phyloP scores from a whole-genome alignment of 2,888 invertebrate species.

The Chironomus tentans region DNA sequence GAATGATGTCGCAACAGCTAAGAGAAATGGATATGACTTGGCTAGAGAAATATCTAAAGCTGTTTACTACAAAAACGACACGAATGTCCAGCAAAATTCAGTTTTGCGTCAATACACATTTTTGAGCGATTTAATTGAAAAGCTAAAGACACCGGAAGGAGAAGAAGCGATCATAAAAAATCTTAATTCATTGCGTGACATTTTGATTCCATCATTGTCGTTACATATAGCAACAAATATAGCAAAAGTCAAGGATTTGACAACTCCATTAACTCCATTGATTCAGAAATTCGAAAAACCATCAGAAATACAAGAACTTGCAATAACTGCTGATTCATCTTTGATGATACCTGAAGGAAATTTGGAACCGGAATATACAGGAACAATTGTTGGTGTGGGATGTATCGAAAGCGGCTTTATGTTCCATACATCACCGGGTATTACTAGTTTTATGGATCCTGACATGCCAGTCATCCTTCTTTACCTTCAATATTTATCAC shows the following conservation, averaged over 20 bases:
- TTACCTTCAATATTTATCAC: slow-evolving; percentile 72
- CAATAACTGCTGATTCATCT: slow-evolving; percentile 37
- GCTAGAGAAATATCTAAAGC: slow-evolving; percentile 41
- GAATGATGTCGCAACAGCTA: slow-evolving; percentile 68
- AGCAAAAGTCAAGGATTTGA: slow-evolving; percentile 28
- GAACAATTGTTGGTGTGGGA: slow-evolving; percentile 68
- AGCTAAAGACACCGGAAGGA: slow-evolving; percentile 45
- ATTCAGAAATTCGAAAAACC: not conserved
- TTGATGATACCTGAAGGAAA: slow-evolving; percentile 36
- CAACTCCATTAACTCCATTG: slow-evolving; percentile 4
- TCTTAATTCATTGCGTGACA: slow-evolving; percentile 50
- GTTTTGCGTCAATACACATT: slow-evolving; percentile 70
- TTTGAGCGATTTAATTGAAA: slow-evolving; percentile 55
- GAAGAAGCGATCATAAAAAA: slow-evolving; percentile 45
- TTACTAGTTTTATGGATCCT: slow-evolving; percentile 51
- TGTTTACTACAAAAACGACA: slow-evolving; percentile 44
- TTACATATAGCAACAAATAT: slow-evolving; percentile 67
- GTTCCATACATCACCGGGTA: slow-evolving; percentile 56
- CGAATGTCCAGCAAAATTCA: slow-evolving; percentile 60
- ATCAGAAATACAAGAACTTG: not conserved
- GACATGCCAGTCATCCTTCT: slow-evolving; percentile 67
- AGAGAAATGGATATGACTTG: slow-evolving; percentile 62
- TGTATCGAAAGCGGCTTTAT: slow-evolving; percentile 72
- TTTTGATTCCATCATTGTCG: slow-evolving; percentile 52
- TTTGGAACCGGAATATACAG: slow-evolving; percentile 40